These are phyloP conservation scores for Brachystomella parvula DNA, from an alignment of 1,140 invertebrate species.

Conservation along the genomic window DNA sequence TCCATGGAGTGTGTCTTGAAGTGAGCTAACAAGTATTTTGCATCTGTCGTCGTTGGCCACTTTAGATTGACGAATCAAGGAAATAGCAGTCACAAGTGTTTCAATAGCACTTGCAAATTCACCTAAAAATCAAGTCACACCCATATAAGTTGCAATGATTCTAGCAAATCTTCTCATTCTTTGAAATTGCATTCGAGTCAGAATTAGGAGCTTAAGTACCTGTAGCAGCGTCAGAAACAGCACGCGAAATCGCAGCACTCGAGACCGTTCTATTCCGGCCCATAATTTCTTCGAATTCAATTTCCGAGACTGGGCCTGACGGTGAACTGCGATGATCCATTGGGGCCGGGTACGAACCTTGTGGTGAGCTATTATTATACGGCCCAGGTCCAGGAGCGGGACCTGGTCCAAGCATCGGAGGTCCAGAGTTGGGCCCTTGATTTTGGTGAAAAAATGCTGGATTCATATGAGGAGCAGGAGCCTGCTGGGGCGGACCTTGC, in stretches of 20 bases:
- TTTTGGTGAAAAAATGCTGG: constrained; percentile 82
- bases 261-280: constrained; percentile 92
- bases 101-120: constrained; percentile 97
- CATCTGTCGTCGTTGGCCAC: constrained; percentile 95
- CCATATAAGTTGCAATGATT: too few relatives aligned
- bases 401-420: constrained; percentile 55
- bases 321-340: constrained; percentile 52
- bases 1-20: constrained; percentile 93
- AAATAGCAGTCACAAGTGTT: constrained; percentile 95
- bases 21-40: constrained; percentile 92
- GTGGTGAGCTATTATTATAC: constrained; percentile 10
- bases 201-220: constrained; percentile 42
- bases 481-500: constrained; percentile 50
- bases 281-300: constrained; percentile 98
- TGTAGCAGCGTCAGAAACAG: constrained; percentile 92
- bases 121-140: constrained; percentile 51
- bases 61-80: constrained; percentile 96
- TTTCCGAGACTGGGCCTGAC: constrained; percentile 69
- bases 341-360: constrained; percentile 40
- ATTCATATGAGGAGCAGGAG: constrained; percentile 88
- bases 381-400: constrained; percentile 50
- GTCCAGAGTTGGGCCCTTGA: constrained; percentile 48
- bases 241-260: constrained; percentile 89
- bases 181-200: not conserved
- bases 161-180: too few relatives aligned